Evolutionary conservation across 2,797 vertebrate genomes (phyloP).

Genomic region (Falco biarmicus): DNA sequence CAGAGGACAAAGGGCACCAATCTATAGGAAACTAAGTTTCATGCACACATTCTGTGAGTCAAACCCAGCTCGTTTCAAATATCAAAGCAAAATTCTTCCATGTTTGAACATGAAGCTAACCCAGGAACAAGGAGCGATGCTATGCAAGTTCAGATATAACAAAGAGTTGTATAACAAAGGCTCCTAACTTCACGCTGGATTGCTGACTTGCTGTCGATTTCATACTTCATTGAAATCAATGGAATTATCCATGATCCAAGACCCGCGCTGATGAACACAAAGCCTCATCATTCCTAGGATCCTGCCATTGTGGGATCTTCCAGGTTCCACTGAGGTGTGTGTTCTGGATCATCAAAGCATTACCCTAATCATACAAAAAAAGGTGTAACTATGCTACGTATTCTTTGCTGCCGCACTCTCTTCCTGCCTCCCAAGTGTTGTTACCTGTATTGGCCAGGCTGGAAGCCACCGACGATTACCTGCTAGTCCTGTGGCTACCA

Average conservation of each 20-base stretch:
- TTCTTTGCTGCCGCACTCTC: background rate
- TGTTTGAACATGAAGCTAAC: background rate
- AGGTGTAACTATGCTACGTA: fast-evolving
- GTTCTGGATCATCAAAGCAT: background rate
- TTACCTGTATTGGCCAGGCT: background rate
- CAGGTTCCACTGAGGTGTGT: background rate
- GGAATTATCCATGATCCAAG: background rate
- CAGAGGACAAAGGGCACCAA: background rate
- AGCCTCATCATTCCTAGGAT: background rate
- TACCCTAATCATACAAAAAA: background rate
- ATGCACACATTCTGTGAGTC: background rate
- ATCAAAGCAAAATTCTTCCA: background rate
- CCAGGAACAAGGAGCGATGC: background rate
- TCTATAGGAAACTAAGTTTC: background rate
- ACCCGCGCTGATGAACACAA: background rate
- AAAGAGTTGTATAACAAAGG: background rate
- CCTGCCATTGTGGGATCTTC: background rate
- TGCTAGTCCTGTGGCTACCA: background rate
- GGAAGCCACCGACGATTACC: background rate
- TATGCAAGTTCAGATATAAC: background rate
- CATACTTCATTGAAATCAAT: background rate
- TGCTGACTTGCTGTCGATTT: background rate
- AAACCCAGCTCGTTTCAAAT: background rate
- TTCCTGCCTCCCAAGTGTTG: background rate
- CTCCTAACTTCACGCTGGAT: background rate